Percentiles rank a stretch among this genome's conserved stretches.
Evolutionary conservation across 2,888 invertebrate genomes (phyloP).

Genomic region (Chaitophorus viminalis): DNA sequence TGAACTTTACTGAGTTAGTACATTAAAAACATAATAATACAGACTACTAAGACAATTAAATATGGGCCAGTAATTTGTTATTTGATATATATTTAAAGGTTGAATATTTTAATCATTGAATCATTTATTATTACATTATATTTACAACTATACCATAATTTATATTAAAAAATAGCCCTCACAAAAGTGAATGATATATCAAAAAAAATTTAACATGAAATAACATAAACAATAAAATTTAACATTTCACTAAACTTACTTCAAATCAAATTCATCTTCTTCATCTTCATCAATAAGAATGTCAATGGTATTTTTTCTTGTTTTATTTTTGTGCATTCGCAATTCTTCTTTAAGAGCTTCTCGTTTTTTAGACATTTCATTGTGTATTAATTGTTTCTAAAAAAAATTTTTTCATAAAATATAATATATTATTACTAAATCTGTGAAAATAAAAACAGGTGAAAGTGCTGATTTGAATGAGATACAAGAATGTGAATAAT

Average conservation of each 20-base stretch:
- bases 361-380: slow-evolving; percentile 59
- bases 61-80: neutral
- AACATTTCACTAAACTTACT: slow-evolving; percentile 27
- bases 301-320: slow-evolving; percentile 24
- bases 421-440: too few relatives aligned
- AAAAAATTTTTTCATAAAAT: neutral
- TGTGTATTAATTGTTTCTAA: slow-evolving; percentile 62
- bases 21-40: too few relatives aligned
- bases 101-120: neutral
- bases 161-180: neutral
- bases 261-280: neutral
- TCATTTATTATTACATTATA: neutral
- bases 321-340: slow-evolving; percentile 60
- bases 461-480: too few relatives aligned
- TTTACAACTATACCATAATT: neutral
- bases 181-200: neutral
- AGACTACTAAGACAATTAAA: too few relatives aligned
- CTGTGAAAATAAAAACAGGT: neutral
- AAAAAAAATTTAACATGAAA: neutral
- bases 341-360: slow-evolving; percentile 62
- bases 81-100: neutral
- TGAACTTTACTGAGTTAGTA: too few relatives aligned
- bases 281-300: slow-evolving; percentile 15
- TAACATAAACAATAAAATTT: too few relatives aligned
- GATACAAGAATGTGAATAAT: too few relatives aligned